Conservation (phyloP, 2,113 vertebrate genomes). For the Ancistrus triradiatus region DNA sequence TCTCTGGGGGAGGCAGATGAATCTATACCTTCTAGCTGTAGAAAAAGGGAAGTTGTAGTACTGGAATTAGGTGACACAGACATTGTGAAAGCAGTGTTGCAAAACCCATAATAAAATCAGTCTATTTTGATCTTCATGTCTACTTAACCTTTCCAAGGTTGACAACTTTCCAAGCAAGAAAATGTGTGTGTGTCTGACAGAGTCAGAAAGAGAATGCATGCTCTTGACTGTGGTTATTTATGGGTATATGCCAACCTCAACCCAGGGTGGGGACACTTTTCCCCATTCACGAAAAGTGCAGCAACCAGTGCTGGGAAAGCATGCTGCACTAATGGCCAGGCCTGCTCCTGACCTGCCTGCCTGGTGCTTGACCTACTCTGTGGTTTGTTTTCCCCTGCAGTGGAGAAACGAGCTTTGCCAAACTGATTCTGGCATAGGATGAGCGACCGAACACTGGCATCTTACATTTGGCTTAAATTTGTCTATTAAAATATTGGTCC, state of each 20-base stretch:
- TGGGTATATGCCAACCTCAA: constrained; percentile 28
- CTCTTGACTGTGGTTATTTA: constrained; percentile 22
- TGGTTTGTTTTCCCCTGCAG: constrained; percentile 32
- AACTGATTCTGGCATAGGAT: constrained; percentile 15
- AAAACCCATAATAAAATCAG: constrained; percentile 25
- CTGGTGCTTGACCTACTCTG: constrained; percentile 15
- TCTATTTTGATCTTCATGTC: constrained; percentile 25
- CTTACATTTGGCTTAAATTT: no score
- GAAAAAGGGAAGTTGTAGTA: constrained; percentile 21
- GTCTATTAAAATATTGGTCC: no score
- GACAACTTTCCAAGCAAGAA: constrained; percentile 17
- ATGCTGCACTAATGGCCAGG: constrained; percentile 30
- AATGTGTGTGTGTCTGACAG: constrained; percentile 3
- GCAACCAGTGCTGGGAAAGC: constrained; percentile 34
- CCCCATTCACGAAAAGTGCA: constrained; percentile 35
- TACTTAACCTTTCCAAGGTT: constrained; percentile 2
- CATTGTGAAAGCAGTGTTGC: constrained; percentile 18
- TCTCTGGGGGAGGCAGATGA: constrained; percentile 11
- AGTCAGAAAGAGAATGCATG: constrained; percentile 10
- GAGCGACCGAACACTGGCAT: background rate
- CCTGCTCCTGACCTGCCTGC: constrained; percentile 32
- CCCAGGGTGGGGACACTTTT: constrained; percentile 29
- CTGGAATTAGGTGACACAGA: constrained; percentile 34
- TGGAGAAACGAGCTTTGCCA: constrained; percentile 19
- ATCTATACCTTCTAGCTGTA: constrained; percentile 29